Conservation (phyloP, 2,797 vertebrate species). For the Bradypodion pumilum region DNA sequence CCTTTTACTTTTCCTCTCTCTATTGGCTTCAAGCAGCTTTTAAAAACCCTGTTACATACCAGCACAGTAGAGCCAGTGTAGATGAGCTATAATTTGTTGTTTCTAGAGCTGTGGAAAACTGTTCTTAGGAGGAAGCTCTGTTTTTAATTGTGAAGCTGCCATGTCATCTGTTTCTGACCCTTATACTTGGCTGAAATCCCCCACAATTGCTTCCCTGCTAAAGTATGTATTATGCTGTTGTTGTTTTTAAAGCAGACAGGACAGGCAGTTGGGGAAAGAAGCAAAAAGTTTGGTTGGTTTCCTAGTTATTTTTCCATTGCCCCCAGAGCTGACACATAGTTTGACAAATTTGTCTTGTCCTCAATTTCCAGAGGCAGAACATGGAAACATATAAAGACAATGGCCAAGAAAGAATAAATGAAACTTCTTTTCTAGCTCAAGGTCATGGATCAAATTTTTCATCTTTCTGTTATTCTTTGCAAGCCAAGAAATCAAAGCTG, state of each 20-base stretch:
- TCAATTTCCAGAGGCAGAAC: slow-evolving; percentile 44
- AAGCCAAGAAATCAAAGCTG: slow-evolving; percentile 37
- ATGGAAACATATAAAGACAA: slow-evolving; percentile 32
- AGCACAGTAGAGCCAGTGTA: no score
- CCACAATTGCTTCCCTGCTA: not conserved
- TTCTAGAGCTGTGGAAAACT: no score
- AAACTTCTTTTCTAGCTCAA: slow-evolving; percentile 41
- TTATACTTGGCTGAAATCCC: not conserved
- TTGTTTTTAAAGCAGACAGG: slow-evolving; percentile 6
- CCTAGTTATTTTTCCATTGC: not conserved
- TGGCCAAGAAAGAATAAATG: slow-evolving; percentile 44
- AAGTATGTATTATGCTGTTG: not conserved
- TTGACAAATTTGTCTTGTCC: slow-evolving; percentile 52
- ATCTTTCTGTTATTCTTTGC: slow-evolving; percentile 50
- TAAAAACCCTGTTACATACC: no score
- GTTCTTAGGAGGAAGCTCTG: no score
- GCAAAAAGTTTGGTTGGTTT: not conserved
- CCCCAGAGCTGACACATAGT: not conserved
- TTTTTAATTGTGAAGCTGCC: no score
- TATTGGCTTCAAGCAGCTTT: no score
- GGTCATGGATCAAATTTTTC: slow-evolving; percentile 58
- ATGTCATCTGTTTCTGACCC: no score
- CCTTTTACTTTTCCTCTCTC: no score
- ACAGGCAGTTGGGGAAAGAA: not conserved
- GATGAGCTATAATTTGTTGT: no score